Base-by-base conservation (phyloP, 2,888 invertebrate species). In the Agonopterix heracliana region DNA sequence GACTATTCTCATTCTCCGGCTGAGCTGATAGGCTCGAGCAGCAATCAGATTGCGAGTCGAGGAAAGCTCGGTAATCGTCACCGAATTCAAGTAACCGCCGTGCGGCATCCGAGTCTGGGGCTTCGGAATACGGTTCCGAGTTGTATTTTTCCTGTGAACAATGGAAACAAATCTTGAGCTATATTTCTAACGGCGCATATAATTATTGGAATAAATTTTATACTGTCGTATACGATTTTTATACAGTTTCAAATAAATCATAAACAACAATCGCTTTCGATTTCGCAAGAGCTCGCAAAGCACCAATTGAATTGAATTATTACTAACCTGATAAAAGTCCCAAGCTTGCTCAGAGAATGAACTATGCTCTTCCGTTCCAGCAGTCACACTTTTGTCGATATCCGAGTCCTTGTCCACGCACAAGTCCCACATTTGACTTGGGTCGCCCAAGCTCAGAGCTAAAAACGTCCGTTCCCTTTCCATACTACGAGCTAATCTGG, bases 261-360 rank as follows among this genome's bases (percentile, higher is more conserved):
- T 26, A 26, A 26, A 5, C 7, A 26, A 26, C 7, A 5, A 26
- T 26, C 26, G 26, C 26, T 26, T 26, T 26, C 7, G 26, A 26
- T 26, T 26, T 26, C 26, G 26, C 26, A 26, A 26, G 26, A 26
- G 26, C 26, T 26, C 26, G 26, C 26, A 5, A 26, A 26, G 14
- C 47, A n/a, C 38, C 4, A n/a, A 38, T 38, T n/a, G 38, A n/a
- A 38, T 38, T 38, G 10, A n/a, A 38, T 38, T 38, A 38, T 4
- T n/a, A 52, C 67, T 54, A 66, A 95, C 95, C 92, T 95, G 97
- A 89, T 97, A 98, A 81, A 95, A 95, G 81, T 98, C 98, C 98
- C 98, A 98, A 45, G 96, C 96, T 66, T 96, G 95, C 78, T 97
- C 97, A 1, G 96, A 96, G 75, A 96, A 93, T 68, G 95, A 95